Evolutionary conservation across 2,797 vertebrate species (phyloP).

Genomic region (Loris lydekkerianus): DNA sequence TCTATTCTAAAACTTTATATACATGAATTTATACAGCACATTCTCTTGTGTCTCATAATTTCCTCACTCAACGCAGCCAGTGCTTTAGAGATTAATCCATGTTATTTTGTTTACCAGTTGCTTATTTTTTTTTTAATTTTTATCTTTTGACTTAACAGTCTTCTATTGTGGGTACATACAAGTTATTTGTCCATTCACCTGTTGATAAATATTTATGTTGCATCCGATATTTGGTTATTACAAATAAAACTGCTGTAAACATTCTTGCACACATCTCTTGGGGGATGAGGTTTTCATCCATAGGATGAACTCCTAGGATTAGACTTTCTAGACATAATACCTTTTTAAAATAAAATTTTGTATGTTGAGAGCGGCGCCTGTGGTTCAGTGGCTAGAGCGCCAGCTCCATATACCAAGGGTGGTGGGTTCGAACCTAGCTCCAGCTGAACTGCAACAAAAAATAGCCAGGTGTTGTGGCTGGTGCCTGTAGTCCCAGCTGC

Average conservation of each 20-base stretch:
- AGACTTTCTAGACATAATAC: neutral
- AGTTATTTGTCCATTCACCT: neutral
- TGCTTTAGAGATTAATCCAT: neutral
- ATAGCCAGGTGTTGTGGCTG: too few species aligned
- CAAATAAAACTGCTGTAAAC: neutral
- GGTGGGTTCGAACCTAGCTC: too few species aligned
- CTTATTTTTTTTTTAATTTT: neutral
- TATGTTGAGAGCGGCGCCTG: too few species aligned
- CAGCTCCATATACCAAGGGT: too few species aligned
- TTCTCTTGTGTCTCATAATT: neutral
- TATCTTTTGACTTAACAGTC: neutral
- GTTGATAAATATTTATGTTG: neutral
- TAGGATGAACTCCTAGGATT: neutral
- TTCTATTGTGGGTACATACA: neutral
- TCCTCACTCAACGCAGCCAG: neutral
- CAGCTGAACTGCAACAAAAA: too few species aligned
- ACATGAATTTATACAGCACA: too few species aligned
- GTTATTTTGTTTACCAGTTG: neutral
- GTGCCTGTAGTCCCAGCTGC: too few species aligned
- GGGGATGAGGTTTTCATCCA: neutral
- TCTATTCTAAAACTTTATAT: neutral
- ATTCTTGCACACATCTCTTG: neutral
- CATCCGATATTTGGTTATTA: neutral
- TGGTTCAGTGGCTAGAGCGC: too few species aligned
- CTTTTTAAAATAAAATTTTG: constrained; percentile 33